Evolutionary conservation across 1,140 invertebrate genomes (phyloP).

Genomic region (Leptopilina boulardi): DNA sequence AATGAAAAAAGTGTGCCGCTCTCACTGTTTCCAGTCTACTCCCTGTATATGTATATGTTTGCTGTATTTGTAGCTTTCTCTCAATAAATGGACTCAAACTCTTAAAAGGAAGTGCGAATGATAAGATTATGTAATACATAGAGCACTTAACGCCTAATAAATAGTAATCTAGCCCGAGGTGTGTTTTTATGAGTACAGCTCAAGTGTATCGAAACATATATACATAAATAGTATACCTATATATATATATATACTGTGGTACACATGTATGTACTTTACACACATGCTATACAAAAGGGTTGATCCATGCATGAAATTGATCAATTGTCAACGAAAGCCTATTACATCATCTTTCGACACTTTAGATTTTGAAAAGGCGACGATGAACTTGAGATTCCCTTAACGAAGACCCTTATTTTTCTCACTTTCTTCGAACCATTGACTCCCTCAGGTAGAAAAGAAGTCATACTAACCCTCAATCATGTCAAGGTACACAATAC

Average conservation of each 20-base stretch:
- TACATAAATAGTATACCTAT: background rate
- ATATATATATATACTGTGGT: background rate
- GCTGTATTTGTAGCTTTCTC: constrained; percentile 60
- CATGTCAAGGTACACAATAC: constrained; percentile 30
- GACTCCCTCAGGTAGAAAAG: constrained; percentile 28
- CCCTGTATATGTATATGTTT: constrained; percentile 47
- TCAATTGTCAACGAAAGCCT: constrained; percentile 6
- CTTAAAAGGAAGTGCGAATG: constrained; percentile 48
- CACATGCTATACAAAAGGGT: background rate
- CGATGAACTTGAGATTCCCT: constrained; percentile 19
- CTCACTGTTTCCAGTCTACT: constrained; percentile 40
- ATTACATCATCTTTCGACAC: constrained; percentile 24
- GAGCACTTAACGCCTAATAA: constrained; percentile 11
- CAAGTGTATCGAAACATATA: background rate
- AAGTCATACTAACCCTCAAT: constrained; percentile 31
- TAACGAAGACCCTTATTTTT: constrained; percentile 9
- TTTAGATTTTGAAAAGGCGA: background rate
- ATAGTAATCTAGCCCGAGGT: background rate
- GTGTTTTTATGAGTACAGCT: constrained; percentile 13
- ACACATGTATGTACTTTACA: background rate
- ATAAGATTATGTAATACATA: constrained; percentile 44
- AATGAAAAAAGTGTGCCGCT: constrained; percentile 54
- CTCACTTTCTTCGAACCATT: background rate
- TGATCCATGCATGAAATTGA: constrained; percentile 22
- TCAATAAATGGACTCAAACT: constrained; percentile 36